phyloP scores from a whole-genome alignment of 2,888 invertebrate genomes.

The Drosophila putrida region DNA sequence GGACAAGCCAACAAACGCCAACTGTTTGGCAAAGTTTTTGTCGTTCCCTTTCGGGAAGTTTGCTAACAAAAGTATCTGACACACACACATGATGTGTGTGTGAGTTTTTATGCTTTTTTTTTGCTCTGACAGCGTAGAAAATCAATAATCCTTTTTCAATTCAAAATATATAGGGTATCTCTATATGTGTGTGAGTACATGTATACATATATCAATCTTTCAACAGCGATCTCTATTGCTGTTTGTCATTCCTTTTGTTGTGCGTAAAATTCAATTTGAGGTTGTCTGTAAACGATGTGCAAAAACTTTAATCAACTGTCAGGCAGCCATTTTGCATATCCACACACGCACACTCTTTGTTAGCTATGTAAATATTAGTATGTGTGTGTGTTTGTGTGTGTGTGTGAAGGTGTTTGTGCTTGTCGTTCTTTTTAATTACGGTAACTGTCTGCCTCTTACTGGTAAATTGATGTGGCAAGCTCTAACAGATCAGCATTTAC shows the following conservation, averaged over 20 bases:
- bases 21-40: constrained; percentile 47
- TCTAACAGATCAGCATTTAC: constrained; percentile 32
- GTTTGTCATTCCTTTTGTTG: constrained; percentile 59
- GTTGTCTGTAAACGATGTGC: constrained; percentile 41
- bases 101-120: constrained; percentile 10
- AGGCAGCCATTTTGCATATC: constrained; percentile 43
- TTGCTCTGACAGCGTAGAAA: constrained; percentile 33
- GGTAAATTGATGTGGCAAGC: constrained; percentile 25
- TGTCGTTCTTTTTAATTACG: constrained; percentile 52
- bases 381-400: constrained; percentile 18
- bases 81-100: not conserved
- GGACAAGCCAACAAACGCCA: constrained; percentile 19
- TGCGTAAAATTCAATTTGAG: constrained; percentile 71
- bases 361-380: not conserved
- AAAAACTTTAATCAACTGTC: constrained; percentile 51
- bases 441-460: constrained; percentile 38
- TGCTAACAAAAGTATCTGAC: constrained; percentile 37
- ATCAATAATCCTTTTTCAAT: constrained; percentile 70
- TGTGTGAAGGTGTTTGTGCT: constrained; percentile 1
- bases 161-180: constrained; percentile 36
- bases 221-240: constrained; percentile 42
- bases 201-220: constrained; percentile 26
- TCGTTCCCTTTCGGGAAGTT: constrained; percentile 14
- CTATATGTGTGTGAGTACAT: not conserved
- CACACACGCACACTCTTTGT: constrained; percentile 12